A percentile compares a stretch with the other conserved stretches of the same genome.
phyloP scores from a whole-genome alignment of 2,888 invertebrate genomes.

The Belgica antarctica region DNA sequence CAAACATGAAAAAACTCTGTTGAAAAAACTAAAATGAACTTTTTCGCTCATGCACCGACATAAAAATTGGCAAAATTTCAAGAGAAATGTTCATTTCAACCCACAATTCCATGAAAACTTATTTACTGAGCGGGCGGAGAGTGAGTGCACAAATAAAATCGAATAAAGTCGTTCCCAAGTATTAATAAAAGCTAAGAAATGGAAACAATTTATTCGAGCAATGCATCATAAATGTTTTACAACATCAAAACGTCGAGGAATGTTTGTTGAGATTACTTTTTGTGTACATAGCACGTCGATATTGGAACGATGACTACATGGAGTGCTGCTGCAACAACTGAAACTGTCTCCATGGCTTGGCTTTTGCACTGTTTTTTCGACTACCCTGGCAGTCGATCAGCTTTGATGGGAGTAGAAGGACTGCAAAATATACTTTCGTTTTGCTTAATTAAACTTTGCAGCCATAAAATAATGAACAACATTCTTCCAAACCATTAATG shows the following conservation, averaged over 20 bases:
- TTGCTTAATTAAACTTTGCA: conserved; percentile 42
- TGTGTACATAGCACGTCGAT: background rate
- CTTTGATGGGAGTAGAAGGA: background rate
- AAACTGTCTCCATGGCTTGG: no score
- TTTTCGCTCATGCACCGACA: background rate
- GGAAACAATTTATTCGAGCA: conserved; percentile 40
- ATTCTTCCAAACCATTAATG: conserved; percentile 42
- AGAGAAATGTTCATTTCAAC: background rate
- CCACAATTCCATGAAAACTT: no score
- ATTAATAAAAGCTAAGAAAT: conserved; percentile 37
- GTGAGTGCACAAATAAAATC: conserved; percentile 22
- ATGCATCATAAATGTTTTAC: conserved; percentile 42
- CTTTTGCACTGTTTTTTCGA: no score
- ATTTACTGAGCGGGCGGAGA: background rate
- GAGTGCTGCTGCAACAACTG: no score
- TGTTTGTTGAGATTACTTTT: background rate
- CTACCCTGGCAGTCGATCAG: no score
- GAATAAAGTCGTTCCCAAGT: conserved; percentile 36
- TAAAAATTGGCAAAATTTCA: conserved; percentile 8
- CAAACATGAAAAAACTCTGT: conserved; percentile 5
- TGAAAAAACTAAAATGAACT: background rate
- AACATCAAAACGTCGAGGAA: background rate
- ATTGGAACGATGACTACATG: no score
- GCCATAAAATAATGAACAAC: conserved; percentile 35
- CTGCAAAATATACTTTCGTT: conserved; percentile 28